These are phyloP conservation scores for Goniozus legneri DNA, from an alignment of 1,140 invertebrate genomes.

Conservation along the genomic window DNA sequence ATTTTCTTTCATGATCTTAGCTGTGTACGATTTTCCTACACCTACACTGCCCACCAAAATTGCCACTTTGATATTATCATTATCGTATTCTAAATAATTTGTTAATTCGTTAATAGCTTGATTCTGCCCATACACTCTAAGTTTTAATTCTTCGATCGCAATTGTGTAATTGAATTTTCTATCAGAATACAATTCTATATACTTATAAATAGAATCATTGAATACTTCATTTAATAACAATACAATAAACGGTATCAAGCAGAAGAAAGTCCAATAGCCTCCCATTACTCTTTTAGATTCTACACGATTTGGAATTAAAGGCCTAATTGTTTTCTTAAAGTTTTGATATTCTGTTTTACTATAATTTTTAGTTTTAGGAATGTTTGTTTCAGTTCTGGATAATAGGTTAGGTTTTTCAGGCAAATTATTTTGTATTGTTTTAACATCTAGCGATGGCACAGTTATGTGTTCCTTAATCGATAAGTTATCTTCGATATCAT, in stretches of 20 bases:
- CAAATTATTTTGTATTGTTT: neutral
- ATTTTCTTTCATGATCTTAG: slow-evolving; percentile 37
- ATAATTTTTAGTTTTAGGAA: neutral
- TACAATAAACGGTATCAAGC: slow-evolving; percentile 14
- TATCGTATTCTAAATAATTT: slow-evolving; percentile 14
- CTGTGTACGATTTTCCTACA: slow-evolving; percentile 46
- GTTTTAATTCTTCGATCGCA: slow-evolving; percentile 24
- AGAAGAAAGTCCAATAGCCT: slow-evolving; percentile 16
- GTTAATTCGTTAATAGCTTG: slow-evolving; percentile 22
- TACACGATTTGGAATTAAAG: slow-evolving; percentile 14
- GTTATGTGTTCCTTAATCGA: neutral
- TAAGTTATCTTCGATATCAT: slow-evolving; percentile 1
- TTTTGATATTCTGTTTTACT: slow-evolving; percentile 9
- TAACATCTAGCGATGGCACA: neutral
- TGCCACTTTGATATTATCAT: slow-evolving; percentile 24
- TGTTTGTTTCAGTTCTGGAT: neutral
- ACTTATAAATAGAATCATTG: slow-evolving; percentile 8
- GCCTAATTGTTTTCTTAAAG: slow-evolving; percentile 20
- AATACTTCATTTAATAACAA: slow-evolving; percentile 20
- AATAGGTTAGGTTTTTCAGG: too few relatives aligned
- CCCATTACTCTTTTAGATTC: slow-evolving; percentile 8
- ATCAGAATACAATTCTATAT: slow-evolving; percentile 14
- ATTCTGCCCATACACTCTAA: slow-evolving; percentile 36
- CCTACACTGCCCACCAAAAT: slow-evolving; percentile 43
- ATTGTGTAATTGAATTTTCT: slow-evolving; percentile 27